These are phyloP conservation scores for Ornithoptera alexandrae DNA, from an alignment of 2,888 invertebrate genomes.

Conservation along the genomic window DNA sequence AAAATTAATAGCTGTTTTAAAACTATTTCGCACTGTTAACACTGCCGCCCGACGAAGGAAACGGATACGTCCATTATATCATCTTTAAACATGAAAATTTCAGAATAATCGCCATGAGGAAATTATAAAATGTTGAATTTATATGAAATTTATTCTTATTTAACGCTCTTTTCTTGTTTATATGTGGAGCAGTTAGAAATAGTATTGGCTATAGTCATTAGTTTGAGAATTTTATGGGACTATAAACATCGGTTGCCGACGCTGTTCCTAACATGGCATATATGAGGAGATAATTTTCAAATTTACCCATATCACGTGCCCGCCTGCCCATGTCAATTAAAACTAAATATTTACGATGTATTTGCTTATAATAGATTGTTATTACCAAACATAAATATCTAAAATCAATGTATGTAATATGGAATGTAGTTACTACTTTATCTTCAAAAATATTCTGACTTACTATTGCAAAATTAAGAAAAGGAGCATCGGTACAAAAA, in stretches of 20 bases:
- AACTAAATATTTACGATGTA: conserved; percentile 12
- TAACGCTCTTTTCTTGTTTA: conserved; percentile 31
- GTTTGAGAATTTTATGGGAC: conserved; percentile 28
- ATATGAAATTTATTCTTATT: conserved; percentile 41
- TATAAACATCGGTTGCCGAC: conserved; percentile 23
- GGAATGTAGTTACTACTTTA: too few relatives aligned
- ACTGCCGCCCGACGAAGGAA: conserved; percentile 58
- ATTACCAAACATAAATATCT: too few relatives aligned
- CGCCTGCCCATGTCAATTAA: conserved; percentile 8
- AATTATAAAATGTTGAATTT: conserved; percentile 67
- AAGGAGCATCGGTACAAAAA: too few relatives aligned
- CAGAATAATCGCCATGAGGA: conserved; percentile 63
- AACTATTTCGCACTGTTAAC: conserved; percentile 75
- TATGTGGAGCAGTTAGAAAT: conserved; percentile 26
- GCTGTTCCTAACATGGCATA: conserved; percentile 23
- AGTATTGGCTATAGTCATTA: conserved; percentile 28
- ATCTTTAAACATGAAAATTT: conserved; percentile 59
- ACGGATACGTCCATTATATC: conserved; percentile 72
- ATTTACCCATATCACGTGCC: conserved; percentile 13
- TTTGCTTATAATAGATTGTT: background rate
- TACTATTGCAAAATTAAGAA: too few relatives aligned
- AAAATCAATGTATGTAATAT: too few relatives aligned
- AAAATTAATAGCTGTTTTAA: conserved; percentile 72
- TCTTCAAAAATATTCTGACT: too few relatives aligned
- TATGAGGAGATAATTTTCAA: conserved; percentile 26